Percentiles rank a stretch among this genome's conserved stretches.
Conservation (phyloP, 2,113 vertebrate species). For the Galeopterus variegatus region DNA sequence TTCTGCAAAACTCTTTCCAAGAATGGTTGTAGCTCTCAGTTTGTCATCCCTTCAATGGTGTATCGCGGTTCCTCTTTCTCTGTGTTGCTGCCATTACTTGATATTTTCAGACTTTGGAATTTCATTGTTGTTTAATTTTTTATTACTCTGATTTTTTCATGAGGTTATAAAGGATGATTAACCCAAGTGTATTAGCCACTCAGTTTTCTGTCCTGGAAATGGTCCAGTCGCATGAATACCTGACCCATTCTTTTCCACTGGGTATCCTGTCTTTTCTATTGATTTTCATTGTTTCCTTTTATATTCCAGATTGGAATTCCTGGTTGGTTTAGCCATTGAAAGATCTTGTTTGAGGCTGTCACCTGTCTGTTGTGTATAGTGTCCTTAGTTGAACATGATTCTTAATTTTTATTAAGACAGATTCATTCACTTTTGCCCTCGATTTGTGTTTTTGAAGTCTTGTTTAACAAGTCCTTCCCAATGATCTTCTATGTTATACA, state of each 20-base stretch:
- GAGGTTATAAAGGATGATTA: neutral
- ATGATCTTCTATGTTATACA: neutral
- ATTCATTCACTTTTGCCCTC: neutral
- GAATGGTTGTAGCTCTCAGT: too few relatives aligned
- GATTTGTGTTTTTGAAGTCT: neutral
- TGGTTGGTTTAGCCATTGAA: neutral
- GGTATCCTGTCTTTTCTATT: neutral
- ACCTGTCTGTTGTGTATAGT: neutral
- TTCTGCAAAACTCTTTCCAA: neutral
- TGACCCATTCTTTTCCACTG: neutral
- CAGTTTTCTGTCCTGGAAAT: neutral
- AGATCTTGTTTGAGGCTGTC: neutral
- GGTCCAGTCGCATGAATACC: neutral
- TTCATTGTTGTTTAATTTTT: neutral
- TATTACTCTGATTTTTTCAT: neutral
- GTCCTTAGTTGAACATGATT: neutral
- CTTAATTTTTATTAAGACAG: neutral
- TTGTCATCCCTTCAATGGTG: neutral
- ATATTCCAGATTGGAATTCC: neutral
- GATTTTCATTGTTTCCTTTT: neutral
- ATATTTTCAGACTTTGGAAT: neutral
- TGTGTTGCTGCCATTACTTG: neutral
- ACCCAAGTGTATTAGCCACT: neutral
- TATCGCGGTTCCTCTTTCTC: neutral
- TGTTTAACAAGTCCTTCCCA: neutral